Evolutionary conservation across 2,113 vertebrate species (phyloP), one percentile per base, ranked within the genome.

Genomic region (Pseudopodoces humilis): DNA sequence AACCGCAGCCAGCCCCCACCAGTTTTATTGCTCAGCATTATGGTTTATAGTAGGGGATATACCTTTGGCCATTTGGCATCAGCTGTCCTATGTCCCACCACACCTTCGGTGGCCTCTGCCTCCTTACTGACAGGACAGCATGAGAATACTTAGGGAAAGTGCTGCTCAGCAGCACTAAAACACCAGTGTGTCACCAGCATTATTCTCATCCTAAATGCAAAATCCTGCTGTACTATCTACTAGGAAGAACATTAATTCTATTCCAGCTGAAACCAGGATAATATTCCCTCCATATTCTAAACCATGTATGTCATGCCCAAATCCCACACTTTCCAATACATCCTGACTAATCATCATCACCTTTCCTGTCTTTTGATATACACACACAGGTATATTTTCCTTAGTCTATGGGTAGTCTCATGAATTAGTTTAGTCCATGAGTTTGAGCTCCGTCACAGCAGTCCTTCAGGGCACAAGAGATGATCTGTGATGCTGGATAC

Each of bases 51-150:
- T 27, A 52, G 6, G 22, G 19, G 49, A 56, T 24, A 44, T 12
- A 63, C 9, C 20, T 71, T 39, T 30, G 52, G 21, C 13, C 10
- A n/a, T 15, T n/a, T 52, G 16, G 33, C 11, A 14, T 52, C 11
- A 59, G 30, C 37, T 47, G 11, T 46, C 28, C 37, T 71, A 24
- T 52, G 30, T 11, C 20, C 2, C 12, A 27, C 31, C 20, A 18
- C 17, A 59, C 2, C 11, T 79, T 19, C 50, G 21, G 30, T 23
- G 7, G 7, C 10, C 17, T 6, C 12, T 1, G 0, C 6, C 4
- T 65, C 10, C 44, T 53, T 17, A 17, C 4, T 59, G 28, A 15
- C 15, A 79, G 21, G 16, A 71, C 9, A 31, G 9, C 25, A 30
- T 25, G 11, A 50, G 23, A 52, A 41, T 17, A 10, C 16, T 41